Conservation (phyloP, 2,113 vertebrate species). For the Talpa occidentalis region DNA sequence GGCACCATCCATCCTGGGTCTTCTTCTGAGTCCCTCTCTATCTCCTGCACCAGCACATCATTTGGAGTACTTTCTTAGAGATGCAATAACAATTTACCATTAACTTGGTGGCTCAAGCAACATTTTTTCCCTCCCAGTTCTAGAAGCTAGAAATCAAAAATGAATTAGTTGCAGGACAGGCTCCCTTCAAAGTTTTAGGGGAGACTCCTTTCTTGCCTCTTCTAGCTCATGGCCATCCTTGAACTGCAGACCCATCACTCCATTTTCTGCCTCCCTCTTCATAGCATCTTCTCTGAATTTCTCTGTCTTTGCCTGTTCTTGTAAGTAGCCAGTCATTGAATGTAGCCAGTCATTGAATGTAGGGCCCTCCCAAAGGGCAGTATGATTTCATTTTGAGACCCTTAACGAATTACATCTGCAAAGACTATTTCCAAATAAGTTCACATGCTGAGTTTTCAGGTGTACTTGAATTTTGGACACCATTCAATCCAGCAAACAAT, state of each 20-base stretch:
- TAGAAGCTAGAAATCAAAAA: neutral
- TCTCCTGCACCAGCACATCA: neutral
- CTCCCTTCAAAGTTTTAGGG: neutral
- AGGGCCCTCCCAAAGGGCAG: neutral
- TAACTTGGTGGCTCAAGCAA: neutral
- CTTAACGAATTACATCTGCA: neutral
- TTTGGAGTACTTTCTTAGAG: too few species aligned
- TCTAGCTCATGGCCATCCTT: neutral
- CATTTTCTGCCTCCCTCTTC: neutral
- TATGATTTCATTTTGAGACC: neutral
- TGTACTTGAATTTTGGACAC: neutral
- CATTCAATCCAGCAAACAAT: neutral
- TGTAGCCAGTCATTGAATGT: too few species aligned
- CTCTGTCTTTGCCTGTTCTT: neutral
- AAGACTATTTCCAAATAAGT: neutral
- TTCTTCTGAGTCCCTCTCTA: neutral
- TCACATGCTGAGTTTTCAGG: neutral
- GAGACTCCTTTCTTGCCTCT: neutral
- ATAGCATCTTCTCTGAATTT: neutral
- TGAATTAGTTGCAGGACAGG: neutral
- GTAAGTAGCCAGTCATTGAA: neutral
- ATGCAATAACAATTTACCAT: fast-evolving
- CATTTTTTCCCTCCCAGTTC: neutral
- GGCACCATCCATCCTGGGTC: neutral
- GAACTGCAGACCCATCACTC: neutral